A percentile compares a stretch with the other conserved stretches of the same genome.
phyloP scores from a whole-genome alignment of 2,113 vertebrate genomes.

The Psilopsiagon aurifrons region DNA sequence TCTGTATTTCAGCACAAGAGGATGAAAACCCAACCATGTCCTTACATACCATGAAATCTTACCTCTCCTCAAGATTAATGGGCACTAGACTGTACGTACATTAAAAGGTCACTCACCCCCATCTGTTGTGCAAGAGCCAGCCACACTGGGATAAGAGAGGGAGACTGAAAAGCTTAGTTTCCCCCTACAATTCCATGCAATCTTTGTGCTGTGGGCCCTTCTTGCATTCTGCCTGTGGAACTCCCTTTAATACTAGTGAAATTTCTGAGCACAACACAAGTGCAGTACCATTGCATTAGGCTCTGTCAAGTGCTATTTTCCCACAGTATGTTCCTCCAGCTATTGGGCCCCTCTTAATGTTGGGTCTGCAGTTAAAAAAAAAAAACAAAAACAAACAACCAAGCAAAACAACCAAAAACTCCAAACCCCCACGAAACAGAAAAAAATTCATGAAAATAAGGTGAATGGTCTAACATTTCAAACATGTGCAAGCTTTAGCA shows the following conservation, averaged over 20 bases:
- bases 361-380: neutral
- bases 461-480: neutral
- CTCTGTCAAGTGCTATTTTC: neutral
- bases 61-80: conserved; percentile 29
- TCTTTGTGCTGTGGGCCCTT: neutral
- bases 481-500: neutral
- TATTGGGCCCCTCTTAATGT: neutral
- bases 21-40: neutral
- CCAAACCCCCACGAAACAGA: neutral
- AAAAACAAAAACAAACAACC: too few relatives aligned
- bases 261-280: neutral
- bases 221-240: neutral
- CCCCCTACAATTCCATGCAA: neutral
- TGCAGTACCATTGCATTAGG: neutral
- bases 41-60: neutral
- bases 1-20: neutral
- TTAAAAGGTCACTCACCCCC: neutral
- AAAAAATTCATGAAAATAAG: neutral
- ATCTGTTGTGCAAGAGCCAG: conserved; percentile 22
- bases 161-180: neutral
- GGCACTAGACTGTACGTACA: neutral
- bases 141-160: neutral
- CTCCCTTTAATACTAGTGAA: neutral
- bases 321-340: neutral
- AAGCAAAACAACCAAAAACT: neutral